Evolutionary conservation across 1,140 invertebrate genomes (phyloP).

Genomic region (Campoletis sonorensis): DNA sequence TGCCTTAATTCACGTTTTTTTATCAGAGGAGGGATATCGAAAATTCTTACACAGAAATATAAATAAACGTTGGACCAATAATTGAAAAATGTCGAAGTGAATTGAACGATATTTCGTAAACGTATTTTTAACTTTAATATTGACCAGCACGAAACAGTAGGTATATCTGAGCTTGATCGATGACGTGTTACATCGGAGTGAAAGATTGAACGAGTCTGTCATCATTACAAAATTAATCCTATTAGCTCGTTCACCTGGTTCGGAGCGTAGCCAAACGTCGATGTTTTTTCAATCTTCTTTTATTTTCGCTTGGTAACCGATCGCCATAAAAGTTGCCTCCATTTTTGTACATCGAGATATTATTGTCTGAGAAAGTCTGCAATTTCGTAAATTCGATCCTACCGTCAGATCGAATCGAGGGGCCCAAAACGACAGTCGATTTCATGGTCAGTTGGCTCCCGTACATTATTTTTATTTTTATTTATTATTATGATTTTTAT

Average conservation of each 20-base stretch:
- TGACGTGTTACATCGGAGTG: conserved; percentile 27
- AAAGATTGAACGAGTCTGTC: conserved; percentile 39
- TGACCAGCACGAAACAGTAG: background rate
- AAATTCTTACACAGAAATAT: too few relatives aligned
- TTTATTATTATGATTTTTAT: too few relatives aligned
- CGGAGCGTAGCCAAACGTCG: background rate
- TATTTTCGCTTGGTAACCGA: background rate
- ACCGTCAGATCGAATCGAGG: background rate
- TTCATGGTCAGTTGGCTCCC: background rate
- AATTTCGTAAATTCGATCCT: conserved; percentile 31
- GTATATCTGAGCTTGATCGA: conserved; percentile 18
- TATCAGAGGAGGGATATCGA: too few relatives aligned
- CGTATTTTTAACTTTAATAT: background rate
- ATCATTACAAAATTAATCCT: conserved; percentile 45
- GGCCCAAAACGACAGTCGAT: background rate
- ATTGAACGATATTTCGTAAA: too few relatives aligned
- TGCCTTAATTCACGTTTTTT: too few relatives aligned
- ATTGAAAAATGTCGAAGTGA: too few relatives aligned
- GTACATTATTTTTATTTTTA: background rate
- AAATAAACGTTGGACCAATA: too few relatives aligned
- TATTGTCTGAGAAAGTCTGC: conserved; percentile 1
- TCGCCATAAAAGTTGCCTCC: background rate
- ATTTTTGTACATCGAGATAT: conserved; percentile 3
- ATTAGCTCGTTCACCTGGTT: conserved; percentile 3
- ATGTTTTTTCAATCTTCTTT: background rate